phyloP scores from a whole-genome alignment of 2,888 invertebrate genomes.

The Xestia c-nigrum region DNA sequence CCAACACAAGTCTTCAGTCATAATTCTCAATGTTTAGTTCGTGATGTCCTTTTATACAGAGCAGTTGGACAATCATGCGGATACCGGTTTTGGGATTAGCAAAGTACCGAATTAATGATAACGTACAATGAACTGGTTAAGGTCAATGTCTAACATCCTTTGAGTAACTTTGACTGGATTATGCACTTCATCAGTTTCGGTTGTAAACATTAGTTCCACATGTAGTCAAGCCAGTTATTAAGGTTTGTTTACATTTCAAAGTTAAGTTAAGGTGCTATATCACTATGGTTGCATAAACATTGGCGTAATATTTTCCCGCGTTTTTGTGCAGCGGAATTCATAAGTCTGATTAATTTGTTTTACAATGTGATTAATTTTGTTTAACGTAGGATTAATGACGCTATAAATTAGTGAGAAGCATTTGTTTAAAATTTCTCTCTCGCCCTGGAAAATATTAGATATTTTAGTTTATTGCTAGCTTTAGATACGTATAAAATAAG shows the following conservation, averaged over 20 bases:
- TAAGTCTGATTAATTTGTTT: constrained; percentile 22
- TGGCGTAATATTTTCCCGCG: background rate
- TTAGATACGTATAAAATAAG: background rate
- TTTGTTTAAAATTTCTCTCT: background rate
- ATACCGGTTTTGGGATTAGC: background rate
- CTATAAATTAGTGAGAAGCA: background rate
- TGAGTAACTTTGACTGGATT: background rate
- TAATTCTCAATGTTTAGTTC: constrained; percentile 10
- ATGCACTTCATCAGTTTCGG: background rate
- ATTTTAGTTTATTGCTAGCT: too few relatives aligned
- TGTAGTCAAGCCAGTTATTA: background rate
- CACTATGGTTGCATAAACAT: constrained; percentile 1
- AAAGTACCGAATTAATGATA: background rate
- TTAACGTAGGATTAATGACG: background rate
- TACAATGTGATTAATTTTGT: constrained; percentile 14
- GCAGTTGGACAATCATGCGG: background rate
- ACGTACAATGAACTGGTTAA: background rate
- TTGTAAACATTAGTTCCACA: background rate
- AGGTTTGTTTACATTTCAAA: constrained; percentile 7
- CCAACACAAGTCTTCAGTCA: constrained; percentile 12
- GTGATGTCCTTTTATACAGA: constrained; percentile 17
- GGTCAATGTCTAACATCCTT: constrained; percentile 2
- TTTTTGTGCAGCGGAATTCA: constrained; percentile 1
- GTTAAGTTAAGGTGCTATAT: constrained; percentile 12
- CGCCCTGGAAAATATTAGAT: background rate